Base-by-base conservation (phyloP, 2,113 vertebrate genomes). In the Urocynchramus pylzowi region DNA sequence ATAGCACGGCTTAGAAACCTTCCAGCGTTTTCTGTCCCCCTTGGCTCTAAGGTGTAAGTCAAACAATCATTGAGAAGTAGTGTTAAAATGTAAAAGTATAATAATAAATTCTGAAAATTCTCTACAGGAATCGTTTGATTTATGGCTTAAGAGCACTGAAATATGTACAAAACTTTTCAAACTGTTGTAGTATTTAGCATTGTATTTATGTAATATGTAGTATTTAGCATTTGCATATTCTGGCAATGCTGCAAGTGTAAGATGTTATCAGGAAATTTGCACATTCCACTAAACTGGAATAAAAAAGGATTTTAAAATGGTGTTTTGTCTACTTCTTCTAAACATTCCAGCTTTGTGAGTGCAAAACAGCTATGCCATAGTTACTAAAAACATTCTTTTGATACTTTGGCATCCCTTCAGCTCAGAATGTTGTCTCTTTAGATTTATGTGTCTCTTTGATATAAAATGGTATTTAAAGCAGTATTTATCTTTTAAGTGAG, bases 21-120 rank as follows among this genome's bases (percentile, higher is more conserved):
- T 39, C 96, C 96, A 17, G 95, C 96, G 0, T 97, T 98, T 95
- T 95, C 95, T 77, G 91, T 97, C 81, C 95, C 97, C 54, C 90
- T 96, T 70, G 96, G 97, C 83, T 97, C 97, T 67, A 98, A 98
- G 97, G 97, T 98, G 98, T 99, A 98, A 98, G 98, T 99, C 86
- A 77, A 87, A 57, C 59, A 52, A 47, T 82, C 45, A 9, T 37
- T 53, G 63, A 92, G 27, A 65, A 70, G 49, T 56, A n/a, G 27
- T 52, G 49, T 50, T 94, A 75, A 75, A 91, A 73, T 64, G 20
- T 26, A 26, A 50, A 33, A 26, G 35, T 83, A 50, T 41, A 81
- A 70, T 70, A 81, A 85, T 52, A 52, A 73, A 50, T 45, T 60
- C 28, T 64, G 33, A 35, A 69, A 22, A 52, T 64, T 89, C 37